Evolutionary conservation across 2,888 invertebrate genomes (phyloP).

Genomic region (Clusia tigrina): DNA sequence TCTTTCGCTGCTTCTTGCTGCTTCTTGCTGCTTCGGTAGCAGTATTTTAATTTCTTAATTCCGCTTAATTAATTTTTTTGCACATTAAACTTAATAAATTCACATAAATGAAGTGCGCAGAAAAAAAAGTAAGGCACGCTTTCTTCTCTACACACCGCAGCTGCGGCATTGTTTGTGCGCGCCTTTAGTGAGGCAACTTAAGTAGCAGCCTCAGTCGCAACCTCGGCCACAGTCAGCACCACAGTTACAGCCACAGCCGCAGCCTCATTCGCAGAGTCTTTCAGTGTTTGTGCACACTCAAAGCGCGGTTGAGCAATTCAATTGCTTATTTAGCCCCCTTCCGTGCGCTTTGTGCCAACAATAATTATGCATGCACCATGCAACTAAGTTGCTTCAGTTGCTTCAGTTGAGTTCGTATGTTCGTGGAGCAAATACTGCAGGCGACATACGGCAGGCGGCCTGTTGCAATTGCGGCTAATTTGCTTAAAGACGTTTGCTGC

Average conservation of each 20-base stretch:
- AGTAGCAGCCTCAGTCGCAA: not conserved
- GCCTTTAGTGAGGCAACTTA: not conserved
- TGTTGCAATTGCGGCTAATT: not conserved
- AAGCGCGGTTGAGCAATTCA: conserved; percentile 1
- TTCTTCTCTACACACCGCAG: not conserved
- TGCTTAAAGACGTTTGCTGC: not conserved
- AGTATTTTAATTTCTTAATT: not conserved
- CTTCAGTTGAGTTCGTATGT: no score
- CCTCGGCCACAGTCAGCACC: no score
- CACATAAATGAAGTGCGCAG: no score
- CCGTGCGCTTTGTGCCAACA: not conserved
- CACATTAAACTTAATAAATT: conserved; percentile 8
- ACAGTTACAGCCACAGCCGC: not conserved
- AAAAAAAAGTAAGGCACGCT: not conserved
- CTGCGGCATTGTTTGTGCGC: not conserved
- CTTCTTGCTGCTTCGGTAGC: not conserved
- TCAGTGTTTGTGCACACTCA: conserved; percentile 1
- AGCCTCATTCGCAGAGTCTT: not conserved
- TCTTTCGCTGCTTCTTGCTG: not conserved
- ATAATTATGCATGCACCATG: conserved; percentile 1
- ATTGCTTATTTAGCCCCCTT: not conserved
- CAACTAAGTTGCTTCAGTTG: not conserved
- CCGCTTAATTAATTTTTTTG: conserved; percentile 1
- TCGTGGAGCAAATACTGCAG: not conserved
- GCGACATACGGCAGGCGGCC: not conserved